phyloP scores from a whole-genome alignment of 2,888 invertebrate species.

The Flexamia atlantica region DNA sequence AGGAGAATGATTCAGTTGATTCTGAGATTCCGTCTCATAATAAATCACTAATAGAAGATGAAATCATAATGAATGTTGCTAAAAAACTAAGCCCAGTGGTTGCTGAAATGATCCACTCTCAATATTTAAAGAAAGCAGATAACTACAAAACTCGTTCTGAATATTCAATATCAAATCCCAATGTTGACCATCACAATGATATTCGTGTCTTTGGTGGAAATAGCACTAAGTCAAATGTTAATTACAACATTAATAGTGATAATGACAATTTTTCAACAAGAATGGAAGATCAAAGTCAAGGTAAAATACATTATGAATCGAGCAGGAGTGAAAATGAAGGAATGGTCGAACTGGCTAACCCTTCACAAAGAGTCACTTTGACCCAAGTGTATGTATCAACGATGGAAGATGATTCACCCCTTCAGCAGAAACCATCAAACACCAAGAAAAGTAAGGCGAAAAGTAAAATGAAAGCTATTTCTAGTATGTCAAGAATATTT shows the following conservation, averaged over 20 bases:
- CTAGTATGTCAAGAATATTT: not conserved
- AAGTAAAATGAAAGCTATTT: not conserved
- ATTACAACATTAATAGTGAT: not conserved
- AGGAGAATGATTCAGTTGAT: not conserved
- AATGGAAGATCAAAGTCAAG: not conserved
- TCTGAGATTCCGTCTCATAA: not conserved
- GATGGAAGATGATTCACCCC: not conserved
- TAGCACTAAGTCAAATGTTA: not conserved
- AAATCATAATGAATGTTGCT: constrained; percentile 15
- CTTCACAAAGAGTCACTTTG: not conserved
- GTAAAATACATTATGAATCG: not conserved
- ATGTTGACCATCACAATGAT: not conserved
- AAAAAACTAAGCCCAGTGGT: constrained; percentile 9
- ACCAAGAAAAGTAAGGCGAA: not conserved
- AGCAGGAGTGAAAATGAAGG: not conserved
- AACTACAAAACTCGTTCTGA: not conserved
- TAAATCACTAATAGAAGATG: not conserved
- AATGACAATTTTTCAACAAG: not conserved
- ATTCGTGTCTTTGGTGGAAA: not conserved
- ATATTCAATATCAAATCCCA: not conserved
- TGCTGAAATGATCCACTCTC: not conserved
- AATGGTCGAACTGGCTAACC: not conserved
- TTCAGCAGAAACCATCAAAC: not conserved
- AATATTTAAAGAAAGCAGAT: not conserved
- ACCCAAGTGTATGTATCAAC: not conserved